These are phyloP conservation scores for Calephelis nemesis DNA, from an alignment of 1,140 invertebrate genomes.

Conservation along the genomic window DNA sequence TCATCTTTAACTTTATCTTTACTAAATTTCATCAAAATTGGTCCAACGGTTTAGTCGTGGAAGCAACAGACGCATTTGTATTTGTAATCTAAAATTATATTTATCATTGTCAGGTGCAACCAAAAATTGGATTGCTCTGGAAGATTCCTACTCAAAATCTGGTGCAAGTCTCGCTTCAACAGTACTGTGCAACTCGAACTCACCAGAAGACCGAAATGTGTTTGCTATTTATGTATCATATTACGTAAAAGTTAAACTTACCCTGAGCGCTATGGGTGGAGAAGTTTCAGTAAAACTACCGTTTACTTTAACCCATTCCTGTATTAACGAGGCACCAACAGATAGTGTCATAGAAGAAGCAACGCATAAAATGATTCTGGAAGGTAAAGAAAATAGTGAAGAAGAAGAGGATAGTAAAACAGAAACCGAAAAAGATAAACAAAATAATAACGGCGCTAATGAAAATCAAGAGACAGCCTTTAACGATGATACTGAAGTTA, in stretches of 20 bases:
- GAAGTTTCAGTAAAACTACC: slow-evolving; percentile 89
- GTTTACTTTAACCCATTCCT: slow-evolving; percentile 83
- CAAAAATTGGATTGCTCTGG: slow-evolving; percentile 90
- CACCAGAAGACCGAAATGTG: slow-evolving; percentile 87
- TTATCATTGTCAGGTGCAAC: slow-evolving; percentile 80
- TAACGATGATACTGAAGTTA: slow-evolving; percentile 50
- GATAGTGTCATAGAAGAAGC: slow-evolving; percentile 70
- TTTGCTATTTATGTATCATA: slow-evolving; percentile 95
- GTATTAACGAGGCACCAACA: slow-evolving; percentile 73
- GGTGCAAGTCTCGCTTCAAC: slow-evolving; percentile 85
- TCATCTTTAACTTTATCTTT: too few relatives aligned
- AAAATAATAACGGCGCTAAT: slow-evolving; percentile 54
- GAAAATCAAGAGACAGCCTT: slow-evolving; percentile 40
- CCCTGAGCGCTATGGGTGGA: slow-evolving; percentile 88
- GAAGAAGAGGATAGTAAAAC: slow-evolving; percentile 57
- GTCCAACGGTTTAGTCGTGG: too few relatives aligned
- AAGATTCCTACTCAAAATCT: slow-evolving; percentile 86
- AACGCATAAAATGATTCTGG: slow-evolving; percentile 69
- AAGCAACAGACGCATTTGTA: too few relatives aligned
- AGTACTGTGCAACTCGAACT: slow-evolving; percentile 80
- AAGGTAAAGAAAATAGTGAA: slow-evolving; percentile 69
- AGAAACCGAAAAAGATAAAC: slow-evolving; percentile 56
- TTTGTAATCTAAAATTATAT: slow-evolving; percentile 20
- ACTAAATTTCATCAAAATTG: too few relatives aligned
- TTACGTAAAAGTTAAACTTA: slow-evolving; percentile 91